These are phyloP conservation scores for Chaetoderma sp. DNA, from an alignment of 2,888 invertebrate genomes.

Conservation along the genomic window DNA sequence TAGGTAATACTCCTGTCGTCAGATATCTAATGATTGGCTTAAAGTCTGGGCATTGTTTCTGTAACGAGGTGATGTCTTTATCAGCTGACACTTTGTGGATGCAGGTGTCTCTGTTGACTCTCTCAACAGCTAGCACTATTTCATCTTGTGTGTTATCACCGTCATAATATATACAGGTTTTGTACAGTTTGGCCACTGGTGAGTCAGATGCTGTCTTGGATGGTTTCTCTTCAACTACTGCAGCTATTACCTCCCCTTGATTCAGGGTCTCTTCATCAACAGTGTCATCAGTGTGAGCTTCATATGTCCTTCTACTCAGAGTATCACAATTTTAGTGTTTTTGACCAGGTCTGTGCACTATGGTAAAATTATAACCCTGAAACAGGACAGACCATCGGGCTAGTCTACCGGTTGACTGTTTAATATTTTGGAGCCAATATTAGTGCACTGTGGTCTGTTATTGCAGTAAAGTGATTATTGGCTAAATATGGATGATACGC, in stretches of 20 bases:
- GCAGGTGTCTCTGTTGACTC: not conserved
- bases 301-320: slow-evolving; percentile 27
- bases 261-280: not conserved
- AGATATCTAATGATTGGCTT: slow-evolving; percentile 18
- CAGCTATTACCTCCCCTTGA: not conserved
- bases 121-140: not conserved
- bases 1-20: slow-evolving; percentile 11
- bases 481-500: no score
- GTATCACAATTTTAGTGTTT: slow-evolving; percentile 15
- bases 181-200: no score
- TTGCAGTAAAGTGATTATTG: slow-evolving; percentile 29
- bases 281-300: not conserved
- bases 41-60: slow-evolving; percentile 28
- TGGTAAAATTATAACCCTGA: slow-evolving; percentile 7
- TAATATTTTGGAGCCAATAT: slow-evolving; percentile 34
- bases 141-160: no score
- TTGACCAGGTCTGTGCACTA: slow-evolving; percentile 6
- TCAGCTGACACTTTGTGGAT: not conserved
- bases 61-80: slow-evolving; percentile 8
- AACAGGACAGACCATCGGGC: slow-evolving; percentile 25
- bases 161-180: no score
- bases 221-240: not conserved
- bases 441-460: slow-evolving; percentile 38
- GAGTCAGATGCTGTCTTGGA: not conserved
- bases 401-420: slow-evolving; percentile 25